Conservation (phyloP, 2,797 vertebrate species). For the Decapterus maruadsi region DNA sequence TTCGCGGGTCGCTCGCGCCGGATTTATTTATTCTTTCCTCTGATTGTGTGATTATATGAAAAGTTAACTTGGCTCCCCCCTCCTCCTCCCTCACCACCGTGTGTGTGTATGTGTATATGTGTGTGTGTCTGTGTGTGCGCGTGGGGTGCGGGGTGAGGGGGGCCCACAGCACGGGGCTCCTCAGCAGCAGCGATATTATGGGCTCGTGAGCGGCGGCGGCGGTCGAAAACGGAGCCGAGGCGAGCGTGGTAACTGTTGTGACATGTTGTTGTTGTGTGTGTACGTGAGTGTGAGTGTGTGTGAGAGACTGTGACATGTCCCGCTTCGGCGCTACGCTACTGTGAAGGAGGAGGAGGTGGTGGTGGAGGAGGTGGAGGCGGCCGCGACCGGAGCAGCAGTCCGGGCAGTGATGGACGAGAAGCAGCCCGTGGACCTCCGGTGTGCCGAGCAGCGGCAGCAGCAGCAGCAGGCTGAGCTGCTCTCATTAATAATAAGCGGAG, state of each 20-base stretch:
- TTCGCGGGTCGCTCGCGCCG: not conserved
- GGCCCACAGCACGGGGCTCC: constrained; percentile 62
- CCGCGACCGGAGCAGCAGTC: too few species aligned
- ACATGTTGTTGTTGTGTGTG: constrained; percentile 41
- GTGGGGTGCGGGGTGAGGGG: constrained; percentile 46
- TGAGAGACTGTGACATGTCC: constrained; percentile 57
- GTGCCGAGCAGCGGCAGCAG: constrained; percentile 60
- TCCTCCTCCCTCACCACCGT: too few species aligned
- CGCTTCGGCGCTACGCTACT: constrained; percentile 50
- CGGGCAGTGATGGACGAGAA: too few species aligned
- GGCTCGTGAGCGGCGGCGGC: constrained; percentile 56
- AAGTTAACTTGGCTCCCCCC: constrained; percentile 85
- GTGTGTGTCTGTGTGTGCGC: too few species aligned
- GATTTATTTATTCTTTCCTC: not conserved
- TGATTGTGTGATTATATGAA: constrained; percentile 70
- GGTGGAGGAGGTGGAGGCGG: too few species aligned
- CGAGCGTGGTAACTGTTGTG: constrained; percentile 21
- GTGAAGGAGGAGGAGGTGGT: constrained; percentile 18
- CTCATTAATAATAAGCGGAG: constrained; percentile 87
- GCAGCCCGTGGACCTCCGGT: constrained; percentile 76
- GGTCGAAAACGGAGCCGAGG: too few species aligned
- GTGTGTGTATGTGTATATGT: too few species aligned
- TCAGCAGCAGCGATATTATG: constrained; percentile 51
- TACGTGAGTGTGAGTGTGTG: too few species aligned
- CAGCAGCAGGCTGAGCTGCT: constrained; percentile 79